A percentile compares a stretch with the other conserved stretches of the same genome.
Evolutionary conservation across 2,797 vertebrate genomes (phyloP).

Genomic region (Scyliorhinus canicula): DNA sequence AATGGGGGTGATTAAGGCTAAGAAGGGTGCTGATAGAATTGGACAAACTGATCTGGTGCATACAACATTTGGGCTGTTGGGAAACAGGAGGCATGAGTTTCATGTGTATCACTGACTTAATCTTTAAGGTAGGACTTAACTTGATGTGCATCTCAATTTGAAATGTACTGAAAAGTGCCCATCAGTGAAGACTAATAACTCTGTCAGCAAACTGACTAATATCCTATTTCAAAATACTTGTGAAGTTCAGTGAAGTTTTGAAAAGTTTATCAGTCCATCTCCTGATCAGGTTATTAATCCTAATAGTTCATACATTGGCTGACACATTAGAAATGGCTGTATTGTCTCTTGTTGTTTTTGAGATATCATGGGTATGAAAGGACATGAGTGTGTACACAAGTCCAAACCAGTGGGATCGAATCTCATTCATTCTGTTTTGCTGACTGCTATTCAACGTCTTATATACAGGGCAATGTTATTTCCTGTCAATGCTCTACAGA

Average conservation of each 20-base stretch:
- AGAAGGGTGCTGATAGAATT: too few species aligned
- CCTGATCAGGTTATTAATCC: neutral
- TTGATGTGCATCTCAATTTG: too few species aligned
- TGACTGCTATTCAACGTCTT: neutral
- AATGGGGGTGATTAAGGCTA: too few species aligned
- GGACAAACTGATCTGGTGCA: too few species aligned
- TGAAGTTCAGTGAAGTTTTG: neutral
- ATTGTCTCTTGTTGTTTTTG: neutral
- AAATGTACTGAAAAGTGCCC: neutral
- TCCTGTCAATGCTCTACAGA: neutral
- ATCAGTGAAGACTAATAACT: neutral
- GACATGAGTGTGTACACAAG: neutral
- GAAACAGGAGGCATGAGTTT: too few species aligned
- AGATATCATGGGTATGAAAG: neutral
- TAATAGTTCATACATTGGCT: neutral
- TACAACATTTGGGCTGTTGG: too few species aligned
- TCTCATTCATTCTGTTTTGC: slow-evolving; percentile 3
- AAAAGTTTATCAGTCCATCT: neutral
- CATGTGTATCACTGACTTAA: too few species aligned
- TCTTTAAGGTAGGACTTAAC: too few species aligned
- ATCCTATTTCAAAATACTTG: neutral
- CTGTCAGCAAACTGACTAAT: neutral
- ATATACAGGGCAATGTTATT: neutral
- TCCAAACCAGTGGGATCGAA: neutral
- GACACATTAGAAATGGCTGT: neutral